Percentiles rank a stretch among this genome's conserved stretches.
These are phyloP conservation scores for Macaria notata DNA, from an alignment of 2,888 invertebrate genomes.

Conservation along the genomic window DNA sequence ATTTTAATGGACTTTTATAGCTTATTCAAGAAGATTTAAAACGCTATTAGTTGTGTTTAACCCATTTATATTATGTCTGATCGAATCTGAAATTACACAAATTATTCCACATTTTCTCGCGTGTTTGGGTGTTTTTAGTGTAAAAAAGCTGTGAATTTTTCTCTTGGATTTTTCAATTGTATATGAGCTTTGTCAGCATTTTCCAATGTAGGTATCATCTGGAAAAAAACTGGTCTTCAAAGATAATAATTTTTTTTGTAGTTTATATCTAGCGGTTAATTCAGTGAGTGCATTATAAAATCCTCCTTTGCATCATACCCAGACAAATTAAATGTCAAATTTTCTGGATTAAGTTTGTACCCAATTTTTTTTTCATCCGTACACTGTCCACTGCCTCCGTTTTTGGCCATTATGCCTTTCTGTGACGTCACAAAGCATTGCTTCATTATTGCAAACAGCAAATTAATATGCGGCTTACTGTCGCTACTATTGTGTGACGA, in stretches of 20 bases:
- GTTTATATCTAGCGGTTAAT: too few species aligned
- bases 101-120: not conserved
- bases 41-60: not conserved
- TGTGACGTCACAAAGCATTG: constrained; percentile 62
- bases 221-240: too few species aligned
- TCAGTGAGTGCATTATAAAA: too few species aligned
- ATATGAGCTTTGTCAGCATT: too few species aligned
- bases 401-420: constrained; percentile 53
- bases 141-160: too few species aligned
- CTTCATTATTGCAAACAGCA: constrained; percentile 55
- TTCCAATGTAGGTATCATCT: too few species aligned
- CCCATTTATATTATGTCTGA: not conserved
- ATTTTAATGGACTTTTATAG: constrained; percentile 18
- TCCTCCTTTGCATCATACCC: too few species aligned
- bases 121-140: too few species aligned
- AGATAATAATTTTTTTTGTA: too few species aligned
- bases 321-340: too few species aligned
- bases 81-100: not conserved
- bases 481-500: constrained; percentile 16
- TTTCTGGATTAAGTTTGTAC: too few species aligned
- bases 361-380: constrained; percentile 12
- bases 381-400: constrained; percentile 40
- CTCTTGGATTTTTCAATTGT: too few species aligned
- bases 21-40: constrained; percentile 12
- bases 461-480: constrained; percentile 38